Evolutionary conservation across 2,113 vertebrate genomes (phyloP).

Genomic region (Gopherus evgoodei): DNA sequence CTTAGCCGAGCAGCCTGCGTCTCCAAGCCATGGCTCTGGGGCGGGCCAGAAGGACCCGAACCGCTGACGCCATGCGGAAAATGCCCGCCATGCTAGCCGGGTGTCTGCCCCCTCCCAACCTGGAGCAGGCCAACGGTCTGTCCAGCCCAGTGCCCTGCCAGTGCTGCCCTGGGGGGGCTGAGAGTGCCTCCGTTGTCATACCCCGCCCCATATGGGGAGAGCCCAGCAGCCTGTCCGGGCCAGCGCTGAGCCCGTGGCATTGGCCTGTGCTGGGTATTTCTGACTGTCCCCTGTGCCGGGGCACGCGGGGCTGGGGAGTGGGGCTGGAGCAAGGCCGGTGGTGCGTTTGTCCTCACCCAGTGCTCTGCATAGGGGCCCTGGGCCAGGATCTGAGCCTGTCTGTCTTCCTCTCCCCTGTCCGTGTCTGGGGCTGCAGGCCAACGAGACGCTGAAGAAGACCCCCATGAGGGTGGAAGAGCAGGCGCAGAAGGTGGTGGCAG

Average conservation of each 20-base stretch:
- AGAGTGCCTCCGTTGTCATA: no score
- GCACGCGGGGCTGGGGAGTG: neutral
- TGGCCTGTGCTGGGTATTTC: neutral
- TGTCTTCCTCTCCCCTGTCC: neutral
- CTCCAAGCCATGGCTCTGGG: neutral
- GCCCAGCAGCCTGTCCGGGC: neutral
- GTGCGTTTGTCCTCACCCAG: no score
- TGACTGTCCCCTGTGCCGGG: neutral
- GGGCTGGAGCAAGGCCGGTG: neutral
- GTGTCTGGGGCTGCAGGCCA: slow-evolving; percentile 66
- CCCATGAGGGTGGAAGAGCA: slow-evolving; percentile 75
- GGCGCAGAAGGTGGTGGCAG: slow-evolving; percentile 67
- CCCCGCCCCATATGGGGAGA: no score
- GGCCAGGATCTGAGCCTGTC: neutral
- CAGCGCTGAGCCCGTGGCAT: neutral
- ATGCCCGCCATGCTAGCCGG: no score
- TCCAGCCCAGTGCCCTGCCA: neutral
- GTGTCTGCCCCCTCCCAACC: no score
- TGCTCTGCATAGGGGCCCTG: neutral
- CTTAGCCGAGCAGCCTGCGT: no score
- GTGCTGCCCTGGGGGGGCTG: no score
- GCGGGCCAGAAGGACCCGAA: neutral
- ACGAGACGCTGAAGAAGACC: slow-evolving; percentile 60
- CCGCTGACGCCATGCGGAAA: neutral
- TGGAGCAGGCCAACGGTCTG: no score